Percentiles rank a stretch among this genome's conserved stretches.
These are phyloP conservation scores for Andrena camellia DNA, from an alignment of 2,888 invertebrate species.

Conservation along the genomic window DNA sequence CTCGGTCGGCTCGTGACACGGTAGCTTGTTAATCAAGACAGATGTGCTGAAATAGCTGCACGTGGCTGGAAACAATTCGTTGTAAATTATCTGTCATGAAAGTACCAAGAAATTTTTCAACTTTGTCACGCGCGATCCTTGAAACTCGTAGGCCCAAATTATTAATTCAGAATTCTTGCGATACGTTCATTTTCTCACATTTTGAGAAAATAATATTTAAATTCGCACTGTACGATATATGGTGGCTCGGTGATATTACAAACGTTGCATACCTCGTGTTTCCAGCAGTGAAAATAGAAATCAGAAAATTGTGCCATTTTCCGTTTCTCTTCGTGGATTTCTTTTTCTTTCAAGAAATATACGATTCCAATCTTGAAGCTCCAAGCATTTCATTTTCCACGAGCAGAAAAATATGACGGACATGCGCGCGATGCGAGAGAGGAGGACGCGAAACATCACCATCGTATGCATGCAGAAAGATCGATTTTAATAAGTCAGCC, in stretches of 20 bases:
- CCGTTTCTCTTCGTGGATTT: neutral
- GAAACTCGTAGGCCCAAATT: too few species aligned
- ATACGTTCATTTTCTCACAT: too few species aligned
- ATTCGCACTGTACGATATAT: too few species aligned
- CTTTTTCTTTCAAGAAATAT: neutral
- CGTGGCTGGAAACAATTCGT: neutral
- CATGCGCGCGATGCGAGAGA: neutral
- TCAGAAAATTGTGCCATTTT: neutral
- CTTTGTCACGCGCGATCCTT: too few species aligned
- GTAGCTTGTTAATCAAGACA: conserved; percentile 15
- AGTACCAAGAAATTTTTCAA: neutral
- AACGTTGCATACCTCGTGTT: neutral
- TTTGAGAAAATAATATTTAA: too few species aligned
- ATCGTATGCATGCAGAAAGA: conserved; percentile 28
- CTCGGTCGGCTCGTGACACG: neutral
- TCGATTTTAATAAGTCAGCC: conserved; percentile 53
- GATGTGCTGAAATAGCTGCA: neutral
- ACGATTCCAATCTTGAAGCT: conserved; percentile 22
- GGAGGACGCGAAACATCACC: conserved; percentile 10
- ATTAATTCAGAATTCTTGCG: too few species aligned
- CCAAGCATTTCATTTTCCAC: neutral
- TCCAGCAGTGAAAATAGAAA: too few species aligned
- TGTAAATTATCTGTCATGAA: neutral
- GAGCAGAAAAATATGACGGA: neutral
- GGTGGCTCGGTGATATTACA: too few species aligned